Percentiles rank a stretch among this genome's conserved stretches.
phyloP scores from a whole-genome alignment of 53 echinoderm and acorn worm species.

The Patiria pectinifera region DNA sequence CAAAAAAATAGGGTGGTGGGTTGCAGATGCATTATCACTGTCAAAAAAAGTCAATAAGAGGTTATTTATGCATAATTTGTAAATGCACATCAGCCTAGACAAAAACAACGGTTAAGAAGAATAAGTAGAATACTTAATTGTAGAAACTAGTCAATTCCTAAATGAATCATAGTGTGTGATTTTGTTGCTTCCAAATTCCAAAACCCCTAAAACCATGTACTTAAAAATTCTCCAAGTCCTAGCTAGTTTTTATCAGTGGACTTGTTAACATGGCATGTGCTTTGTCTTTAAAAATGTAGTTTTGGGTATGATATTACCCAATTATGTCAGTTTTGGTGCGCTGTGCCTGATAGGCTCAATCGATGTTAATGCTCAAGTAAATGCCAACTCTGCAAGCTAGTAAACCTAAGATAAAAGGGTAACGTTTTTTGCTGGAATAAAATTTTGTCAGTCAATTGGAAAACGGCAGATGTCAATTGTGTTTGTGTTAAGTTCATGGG shows the following conservation, averaged over 20 bases:
- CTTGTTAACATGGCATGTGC: no score
- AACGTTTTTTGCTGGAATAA: not conserved
- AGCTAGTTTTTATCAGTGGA: no score
- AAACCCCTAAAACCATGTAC: no score
- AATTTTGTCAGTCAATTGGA: not conserved
- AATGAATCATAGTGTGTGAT: not conserved
- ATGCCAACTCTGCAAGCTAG: not conserved
- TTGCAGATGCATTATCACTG: no score
- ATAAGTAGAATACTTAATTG: not conserved
- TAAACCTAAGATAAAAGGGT: not conserved
- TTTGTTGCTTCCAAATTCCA: not conserved
- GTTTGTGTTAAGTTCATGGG: not conserved
- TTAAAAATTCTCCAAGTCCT: no score
- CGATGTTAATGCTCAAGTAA: not conserved
- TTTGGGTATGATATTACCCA: not conserved
- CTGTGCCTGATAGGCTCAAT: not conserved
- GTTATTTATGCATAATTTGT: no score
- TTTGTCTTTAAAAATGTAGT: not conserved
- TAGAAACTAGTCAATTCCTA: not conserved
- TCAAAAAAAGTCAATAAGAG: no score
- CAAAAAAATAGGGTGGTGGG: no score
- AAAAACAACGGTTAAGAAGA: no score
- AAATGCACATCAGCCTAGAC: no score
- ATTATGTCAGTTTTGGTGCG: not conserved
- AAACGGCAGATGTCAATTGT: not conserved